Evolutionary conservation across 2,888 invertebrate genomes (phyloP).

Genomic region (Alitta virens): DNA sequence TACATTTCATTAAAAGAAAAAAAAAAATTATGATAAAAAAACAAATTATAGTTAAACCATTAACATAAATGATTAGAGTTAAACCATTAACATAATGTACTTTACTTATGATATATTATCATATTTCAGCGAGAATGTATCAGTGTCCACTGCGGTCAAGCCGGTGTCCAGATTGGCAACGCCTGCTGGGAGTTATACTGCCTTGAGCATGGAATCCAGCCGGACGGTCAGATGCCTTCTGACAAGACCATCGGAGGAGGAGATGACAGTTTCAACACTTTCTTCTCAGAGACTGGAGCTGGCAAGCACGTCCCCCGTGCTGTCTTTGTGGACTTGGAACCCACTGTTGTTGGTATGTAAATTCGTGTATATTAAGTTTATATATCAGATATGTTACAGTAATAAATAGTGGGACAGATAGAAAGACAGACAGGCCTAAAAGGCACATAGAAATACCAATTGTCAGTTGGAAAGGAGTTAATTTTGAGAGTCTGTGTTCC

Average conservation of each 20-base stretch:
- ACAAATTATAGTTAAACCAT: too few relatives aligned
- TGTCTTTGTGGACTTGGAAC: slow-evolving; percentile 95
- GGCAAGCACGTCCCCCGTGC: slow-evolving; percentile 83
- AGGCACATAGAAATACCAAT: too few relatives aligned
- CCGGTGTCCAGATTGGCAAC: slow-evolving; percentile 15
- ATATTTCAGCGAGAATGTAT: slow-evolving; percentile 15
- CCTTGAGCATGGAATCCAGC: slow-evolving; percentile 16
- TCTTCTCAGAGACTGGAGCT: slow-evolving; percentile 12
- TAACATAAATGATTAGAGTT: too few relatives aligned
- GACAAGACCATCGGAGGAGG: slow-evolving; percentile 51
- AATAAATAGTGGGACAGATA: too few relatives aligned
- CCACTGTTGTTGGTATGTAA: slow-evolving; percentile 74
- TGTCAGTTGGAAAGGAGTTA: too few relatives aligned
- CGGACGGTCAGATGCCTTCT: slow-evolving; percentile 8
- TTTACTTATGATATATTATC: too few relatives aligned
- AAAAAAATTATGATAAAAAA: too few relatives aligned
- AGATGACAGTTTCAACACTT: slow-evolving; percentile 17
- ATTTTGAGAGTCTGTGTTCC: too few relatives aligned
- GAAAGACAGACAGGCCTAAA: too few relatives aligned
- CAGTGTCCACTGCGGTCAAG: slow-evolving; percentile 13
- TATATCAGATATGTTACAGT: too few relatives aligned
- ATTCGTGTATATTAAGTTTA: not conserved
- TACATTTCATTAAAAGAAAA: too few relatives aligned
- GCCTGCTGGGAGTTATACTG: slow-evolving; percentile 17
- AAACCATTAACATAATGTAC: too few relatives aligned